Percentiles rank a stretch among this genome's conserved stretches.
Conservation (phyloP, 2,113 vertebrate species). For the Harpagus bidentatus region DNA sequence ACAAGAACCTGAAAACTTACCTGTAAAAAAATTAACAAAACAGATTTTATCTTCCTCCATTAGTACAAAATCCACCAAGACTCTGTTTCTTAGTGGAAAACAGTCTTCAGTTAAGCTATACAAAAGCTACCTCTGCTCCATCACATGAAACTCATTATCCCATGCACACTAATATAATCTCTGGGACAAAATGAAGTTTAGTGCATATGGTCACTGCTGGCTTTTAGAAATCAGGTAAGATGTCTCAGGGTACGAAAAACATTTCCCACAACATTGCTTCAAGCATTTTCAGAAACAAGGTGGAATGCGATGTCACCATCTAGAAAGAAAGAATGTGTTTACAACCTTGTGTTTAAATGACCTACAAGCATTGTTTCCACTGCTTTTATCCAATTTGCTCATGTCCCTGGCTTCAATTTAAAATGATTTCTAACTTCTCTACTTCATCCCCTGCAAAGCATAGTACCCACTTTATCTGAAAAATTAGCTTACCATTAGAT, state of each 20-base stretch:
- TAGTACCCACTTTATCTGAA: background rate
- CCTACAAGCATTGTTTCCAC: background rate
- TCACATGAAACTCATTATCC: background rate
- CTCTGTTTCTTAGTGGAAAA: background rate
- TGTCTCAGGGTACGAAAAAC: background rate
- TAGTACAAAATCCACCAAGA: background rate
- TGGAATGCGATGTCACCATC: background rate
- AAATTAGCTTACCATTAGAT: constrained; percentile 41
- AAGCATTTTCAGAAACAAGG: background rate
- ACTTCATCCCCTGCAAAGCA: background rate
- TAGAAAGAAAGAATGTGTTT: background rate
- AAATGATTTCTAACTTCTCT: background rate
- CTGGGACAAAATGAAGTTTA: background rate
- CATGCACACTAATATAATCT: background rate
- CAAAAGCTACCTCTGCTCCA: background rate
- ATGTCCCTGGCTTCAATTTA: background rate
- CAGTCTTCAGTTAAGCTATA: background rate
- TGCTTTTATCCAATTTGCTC: background rate
- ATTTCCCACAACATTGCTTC: background rate
- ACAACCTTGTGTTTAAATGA: background rate
- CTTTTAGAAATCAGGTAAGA: background rate
- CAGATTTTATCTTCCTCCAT: background rate
- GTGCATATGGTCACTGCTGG: background rate
- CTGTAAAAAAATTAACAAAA: background rate
- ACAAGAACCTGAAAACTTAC: background rate